phyloP scores from a whole-genome alignment of 2,888 invertebrate genomes.

The Tetropium fuscum region DNA sequence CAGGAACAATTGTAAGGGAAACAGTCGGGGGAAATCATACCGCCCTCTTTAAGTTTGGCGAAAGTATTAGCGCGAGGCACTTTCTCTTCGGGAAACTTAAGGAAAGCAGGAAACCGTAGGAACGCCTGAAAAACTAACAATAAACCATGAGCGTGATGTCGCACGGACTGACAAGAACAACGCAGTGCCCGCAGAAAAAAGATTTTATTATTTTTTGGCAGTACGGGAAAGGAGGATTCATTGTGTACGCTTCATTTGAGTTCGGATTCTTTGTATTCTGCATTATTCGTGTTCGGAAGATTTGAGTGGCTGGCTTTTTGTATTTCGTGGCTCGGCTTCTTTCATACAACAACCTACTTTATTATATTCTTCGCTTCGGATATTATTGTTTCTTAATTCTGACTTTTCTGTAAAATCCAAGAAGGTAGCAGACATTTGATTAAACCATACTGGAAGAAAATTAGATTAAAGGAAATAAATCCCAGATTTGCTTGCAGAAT shows the following conservation, averaged over 20 bases:
- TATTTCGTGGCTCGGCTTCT: constrained; percentile 5
- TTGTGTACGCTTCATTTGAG: constrained; percentile 49
- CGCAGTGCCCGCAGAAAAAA: constrained; percentile 44
- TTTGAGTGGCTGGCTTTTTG: constrained; percentile 25
- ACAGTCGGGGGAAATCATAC: constrained; percentile 35
- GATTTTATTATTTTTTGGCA: constrained; percentile 48
- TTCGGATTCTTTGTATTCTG: constrained; percentile 38
- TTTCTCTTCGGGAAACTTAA: constrained; percentile 51
- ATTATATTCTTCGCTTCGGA: neutral
- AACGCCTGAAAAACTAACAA: constrained; percentile 55
- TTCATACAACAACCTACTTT: constrained; percentile 9
- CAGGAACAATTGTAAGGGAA: constrained; percentile 37
- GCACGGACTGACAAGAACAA: constrained; percentile 49
- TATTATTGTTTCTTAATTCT: constrained; percentile 13
- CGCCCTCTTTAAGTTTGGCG: constrained; percentile 45
- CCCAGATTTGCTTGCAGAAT: no score
- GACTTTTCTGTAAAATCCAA: neutral
- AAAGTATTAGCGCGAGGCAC: constrained; percentile 49
- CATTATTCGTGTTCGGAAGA: constrained; percentile 23
- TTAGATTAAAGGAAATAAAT: no score
- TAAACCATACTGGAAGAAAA: neutral
- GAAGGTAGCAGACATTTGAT: neutral
- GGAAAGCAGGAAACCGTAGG: constrained; percentile 52
- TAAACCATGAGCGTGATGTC: constrained; percentile 54
- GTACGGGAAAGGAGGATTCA: constrained; percentile 37